Percentiles rank a stretch among this genome's conserved stretches.
These are phyloP conservation scores for Apus apus DNA, from an alignment of 2,113 vertebrate genomes.

Conservation along the genomic window DNA sequence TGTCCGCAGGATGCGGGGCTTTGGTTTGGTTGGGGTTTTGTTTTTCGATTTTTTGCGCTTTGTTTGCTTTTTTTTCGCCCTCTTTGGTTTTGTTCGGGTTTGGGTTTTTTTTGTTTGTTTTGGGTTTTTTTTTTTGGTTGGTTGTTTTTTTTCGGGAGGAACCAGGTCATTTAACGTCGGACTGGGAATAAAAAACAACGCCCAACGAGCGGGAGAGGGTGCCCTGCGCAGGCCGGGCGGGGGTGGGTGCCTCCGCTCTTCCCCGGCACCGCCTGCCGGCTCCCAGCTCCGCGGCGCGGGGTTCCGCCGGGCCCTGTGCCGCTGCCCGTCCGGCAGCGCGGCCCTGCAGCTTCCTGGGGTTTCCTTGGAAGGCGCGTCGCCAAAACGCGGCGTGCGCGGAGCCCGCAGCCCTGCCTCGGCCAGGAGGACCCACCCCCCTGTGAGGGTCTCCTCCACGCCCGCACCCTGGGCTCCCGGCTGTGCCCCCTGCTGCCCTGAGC, in stretches of 20 bases:
- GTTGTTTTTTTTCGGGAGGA: neutral
- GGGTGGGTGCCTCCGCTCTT: fast-evolving
- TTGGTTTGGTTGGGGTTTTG: too few relatives aligned
- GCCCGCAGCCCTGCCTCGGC: fast-evolving
- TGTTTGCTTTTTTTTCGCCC: too few relatives aligned
- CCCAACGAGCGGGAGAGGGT: too few relatives aligned
- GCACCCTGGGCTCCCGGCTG: fast-evolving
- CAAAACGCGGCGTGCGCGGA: too few relatives aligned
- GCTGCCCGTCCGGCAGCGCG: too few relatives aligned
- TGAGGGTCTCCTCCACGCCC: fast-evolving
- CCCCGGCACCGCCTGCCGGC: fast-evolving
- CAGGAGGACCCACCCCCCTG: too few relatives aligned
- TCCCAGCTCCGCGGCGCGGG: neutral
- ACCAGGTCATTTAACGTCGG: fast-evolving
- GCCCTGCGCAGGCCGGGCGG: fast-evolving
- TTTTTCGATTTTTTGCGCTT: too few relatives aligned
- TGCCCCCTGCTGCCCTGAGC: fast-evolving
- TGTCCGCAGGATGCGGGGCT: neutral
- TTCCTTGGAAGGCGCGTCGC: fast-evolving
- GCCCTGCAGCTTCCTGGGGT: fast-evolving
- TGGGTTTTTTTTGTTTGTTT: too few relatives aligned
- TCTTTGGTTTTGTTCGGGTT: too few relatives aligned
- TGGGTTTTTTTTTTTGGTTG: neutral
- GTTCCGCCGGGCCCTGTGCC: fast-evolving
- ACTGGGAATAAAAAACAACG: too few relatives aligned